Base-by-base conservation (phyloP, 2,888 invertebrate genomes). In the Masnerella sp. region DNA sequence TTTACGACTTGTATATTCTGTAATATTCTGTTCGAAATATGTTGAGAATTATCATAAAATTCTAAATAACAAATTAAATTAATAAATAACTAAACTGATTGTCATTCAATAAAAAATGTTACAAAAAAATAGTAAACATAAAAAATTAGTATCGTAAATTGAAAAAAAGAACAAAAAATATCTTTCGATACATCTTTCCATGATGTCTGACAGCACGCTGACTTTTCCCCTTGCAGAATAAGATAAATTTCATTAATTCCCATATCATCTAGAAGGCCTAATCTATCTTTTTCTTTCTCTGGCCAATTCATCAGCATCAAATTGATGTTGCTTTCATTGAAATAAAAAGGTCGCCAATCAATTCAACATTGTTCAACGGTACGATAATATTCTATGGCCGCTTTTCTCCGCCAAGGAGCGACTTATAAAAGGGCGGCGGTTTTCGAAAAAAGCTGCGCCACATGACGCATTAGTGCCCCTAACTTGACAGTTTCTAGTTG, bases 271-370 rank as follows among this genome's bases (percentile, higher is more conserved):
- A 22, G 34, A 68, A 45, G 25, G 30, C 25, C 18, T 56, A 51
- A 56, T 49, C 38, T 22, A 51, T 22, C 22, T 51, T 64, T 52
- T 58, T 49, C 38, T 49, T 45, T 14, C 7, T 14, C 36, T 22
- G 30, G 11, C 0, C 61, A 18, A 61, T 61, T 61, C 38, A 69
- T 69, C 61, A 51, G 32, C 47, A 20, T 38, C n/a, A 32, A 47
- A 61, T 61, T 59, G 54, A 69, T 54, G 47, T 40, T 32, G 22
- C 47, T 52, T 61, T 54, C 54, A 47, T 47, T 61, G 69, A 61
- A 69, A 61, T 45, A 69, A 61, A 61, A 69, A 69, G 14, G 25
- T 34, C n/a, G 54, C 47, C 5, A 28, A 61, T 69, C 36, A 59
- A 69, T 69, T 61, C 40, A 54, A 54, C 61, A 36, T 52, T 62